phyloP scores from a whole-genome alignment of 2,113 vertebrate genomes.

The Bungarus multicinctus region DNA sequence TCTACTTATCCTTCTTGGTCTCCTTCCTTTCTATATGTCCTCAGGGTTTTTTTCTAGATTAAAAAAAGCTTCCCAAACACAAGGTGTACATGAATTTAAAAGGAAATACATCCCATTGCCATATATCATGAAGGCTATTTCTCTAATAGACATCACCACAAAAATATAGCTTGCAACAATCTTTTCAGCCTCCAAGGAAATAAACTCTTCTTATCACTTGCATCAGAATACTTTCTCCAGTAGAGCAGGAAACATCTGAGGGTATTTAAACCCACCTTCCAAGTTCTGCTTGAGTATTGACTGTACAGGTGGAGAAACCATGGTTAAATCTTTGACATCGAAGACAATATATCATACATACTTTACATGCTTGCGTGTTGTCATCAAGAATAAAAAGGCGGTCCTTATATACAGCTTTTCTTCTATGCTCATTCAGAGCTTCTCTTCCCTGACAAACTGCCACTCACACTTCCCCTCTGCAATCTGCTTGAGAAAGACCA shows the following conservation, averaged over 20 bases:
- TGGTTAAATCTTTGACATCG: neutral
- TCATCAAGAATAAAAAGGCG: slow-evolving; percentile 34
- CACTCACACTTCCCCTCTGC: neutral
- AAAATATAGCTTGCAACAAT: neutral
- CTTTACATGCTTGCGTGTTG: neutral
- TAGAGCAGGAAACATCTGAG: slow-evolving; percentile 2
- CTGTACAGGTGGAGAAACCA: neutral
- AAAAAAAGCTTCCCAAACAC: neutral
- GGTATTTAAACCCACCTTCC: neutral
- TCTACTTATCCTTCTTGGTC: neutral
- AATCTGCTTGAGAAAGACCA: slow-evolving; percentile 13
- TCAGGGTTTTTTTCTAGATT: neutral
- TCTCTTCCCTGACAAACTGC: fast-evolving
- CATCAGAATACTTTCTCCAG: neutral
- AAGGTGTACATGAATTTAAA: neutral
- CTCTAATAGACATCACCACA: neutral
- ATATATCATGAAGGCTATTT: neutral
- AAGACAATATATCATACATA: neutral
- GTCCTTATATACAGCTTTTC: slow-evolving; percentile 24
- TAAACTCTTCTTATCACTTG: neutral
- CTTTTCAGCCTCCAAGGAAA: neutral
- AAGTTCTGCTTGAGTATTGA: no score
- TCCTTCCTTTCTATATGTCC: neutral
- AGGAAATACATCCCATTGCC: neutral
- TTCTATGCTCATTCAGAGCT: neutral